Percentiles rank a stretch among this genome's conserved stretches.
Conservation (phyloP, 2,888 invertebrate genomes). For the Cistogaster globosa region DNA sequence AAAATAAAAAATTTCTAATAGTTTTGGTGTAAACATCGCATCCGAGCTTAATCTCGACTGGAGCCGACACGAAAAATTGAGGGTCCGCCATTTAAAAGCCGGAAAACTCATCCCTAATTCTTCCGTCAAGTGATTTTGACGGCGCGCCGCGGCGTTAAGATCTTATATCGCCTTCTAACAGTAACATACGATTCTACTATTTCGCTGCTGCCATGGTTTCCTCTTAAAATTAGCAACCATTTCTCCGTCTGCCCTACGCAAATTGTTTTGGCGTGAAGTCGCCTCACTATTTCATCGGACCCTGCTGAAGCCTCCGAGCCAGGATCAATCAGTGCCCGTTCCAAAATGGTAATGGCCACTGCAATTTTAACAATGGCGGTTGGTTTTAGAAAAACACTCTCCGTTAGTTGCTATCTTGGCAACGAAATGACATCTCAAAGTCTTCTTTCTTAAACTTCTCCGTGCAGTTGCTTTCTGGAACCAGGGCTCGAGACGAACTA, state of each 20-base stretch:
- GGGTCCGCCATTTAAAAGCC: background rate
- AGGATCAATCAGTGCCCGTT: background rate
- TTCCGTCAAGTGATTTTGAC: background rate
- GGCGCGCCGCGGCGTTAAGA: background rate
- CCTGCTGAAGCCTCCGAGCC: background rate
- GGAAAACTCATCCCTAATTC: slow-evolving; percentile 4
- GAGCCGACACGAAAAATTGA: slow-evolving; percentile 5
- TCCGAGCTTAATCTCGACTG: background rate
- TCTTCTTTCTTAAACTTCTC: background rate
- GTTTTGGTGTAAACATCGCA: background rate
- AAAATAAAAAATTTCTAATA: background rate
- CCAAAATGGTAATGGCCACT: too few species aligned
- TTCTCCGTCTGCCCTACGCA: background rate
- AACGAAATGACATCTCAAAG: background rate
- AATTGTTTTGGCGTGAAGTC: background rate
- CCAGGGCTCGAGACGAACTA: slow-evolving; percentile 28
- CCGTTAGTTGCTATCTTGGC: background rate
- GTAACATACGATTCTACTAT: background rate
- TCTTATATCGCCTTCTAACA: too few species aligned
- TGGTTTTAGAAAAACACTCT: background rate
- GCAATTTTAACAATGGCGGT: background rate
- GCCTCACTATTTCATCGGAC: background rate
- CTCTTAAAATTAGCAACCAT: background rate
- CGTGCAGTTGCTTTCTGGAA: background rate
- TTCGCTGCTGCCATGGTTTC: background rate